Percentiles rank a stretch among this genome's conserved stretches.
These are phyloP conservation scores for Holacanthus passer DNA, from an alignment of 2,113 vertebrate genomes.

Conservation along the genomic window DNA sequence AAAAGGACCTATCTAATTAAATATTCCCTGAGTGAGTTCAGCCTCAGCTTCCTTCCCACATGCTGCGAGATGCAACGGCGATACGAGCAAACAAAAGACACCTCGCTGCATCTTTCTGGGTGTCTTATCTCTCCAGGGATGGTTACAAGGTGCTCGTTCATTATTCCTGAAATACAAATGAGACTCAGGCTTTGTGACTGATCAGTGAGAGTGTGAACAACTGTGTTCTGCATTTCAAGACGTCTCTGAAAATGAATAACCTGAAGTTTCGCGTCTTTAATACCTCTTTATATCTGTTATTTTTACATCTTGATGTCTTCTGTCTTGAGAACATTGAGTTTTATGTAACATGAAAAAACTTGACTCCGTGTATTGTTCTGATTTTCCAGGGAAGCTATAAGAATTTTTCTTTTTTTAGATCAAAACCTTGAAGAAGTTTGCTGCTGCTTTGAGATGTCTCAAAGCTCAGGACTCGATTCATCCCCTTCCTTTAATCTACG, in stretches of 20 bases:
- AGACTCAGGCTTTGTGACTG: neutral
- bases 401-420: neutral
- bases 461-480: conserved; percentile 5
- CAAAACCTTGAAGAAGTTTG: no score
- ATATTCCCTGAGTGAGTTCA: conserved; percentile 35
- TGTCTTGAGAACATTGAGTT: neutral
- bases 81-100: conserved; percentile 47
- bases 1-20: conserved; percentile 64
- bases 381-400: neutral
- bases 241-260: neutral
- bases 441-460: conserved; percentile 1
- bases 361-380: neutral
- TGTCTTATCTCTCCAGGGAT: neutral
- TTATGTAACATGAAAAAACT: neutral
- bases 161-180: conserved; percentile 34
- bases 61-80: conserved; percentile 36
- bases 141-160: neutral
- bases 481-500: conserved; percentile 30
- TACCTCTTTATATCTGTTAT: neutral
- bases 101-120: neutral
- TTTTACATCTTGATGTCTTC: neutral
- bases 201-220: neutral
- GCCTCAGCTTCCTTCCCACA: conserved; percentile 27
- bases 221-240: neutral
- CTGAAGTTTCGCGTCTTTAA: neutral